phyloP scores from a whole-genome alignment of 2,888 invertebrate genomes.

The Baronia brevicornis region DNA sequence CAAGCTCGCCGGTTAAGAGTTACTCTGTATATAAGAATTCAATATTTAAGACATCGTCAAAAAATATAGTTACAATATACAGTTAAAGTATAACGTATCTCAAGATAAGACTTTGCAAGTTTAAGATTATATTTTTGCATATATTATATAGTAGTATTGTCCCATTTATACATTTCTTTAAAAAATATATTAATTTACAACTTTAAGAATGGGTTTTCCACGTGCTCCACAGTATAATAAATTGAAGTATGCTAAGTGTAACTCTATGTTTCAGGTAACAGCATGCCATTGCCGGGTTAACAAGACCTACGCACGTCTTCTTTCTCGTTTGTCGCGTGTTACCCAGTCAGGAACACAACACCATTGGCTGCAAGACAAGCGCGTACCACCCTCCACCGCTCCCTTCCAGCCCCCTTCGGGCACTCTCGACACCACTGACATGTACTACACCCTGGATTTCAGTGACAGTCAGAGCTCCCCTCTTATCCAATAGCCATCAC shows the following conservation, averaged over 20 bases:
- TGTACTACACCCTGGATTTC: constrained; percentile 87
- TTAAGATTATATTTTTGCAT: too few relatives aligned
- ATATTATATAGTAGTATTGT: too few relatives aligned
- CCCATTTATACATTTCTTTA: too few relatives aligned
- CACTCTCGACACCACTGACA: constrained; percentile 80
- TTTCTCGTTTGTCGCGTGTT: constrained; percentile 71
- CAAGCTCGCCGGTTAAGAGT: too few relatives aligned
- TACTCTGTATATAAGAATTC: not conserved
- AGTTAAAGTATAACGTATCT: too few relatives aligned
- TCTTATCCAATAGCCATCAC: constrained; percentile 80
- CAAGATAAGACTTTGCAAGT: too few relatives aligned
- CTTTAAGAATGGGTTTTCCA: too few relatives aligned
- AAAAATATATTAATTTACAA: too few relatives aligned
- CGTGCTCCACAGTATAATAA: not conserved
- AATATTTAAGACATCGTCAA: too few relatives aligned
- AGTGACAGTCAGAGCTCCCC: constrained; percentile 85
- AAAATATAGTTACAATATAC: too few relatives aligned
- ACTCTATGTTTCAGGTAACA: constrained; percentile 76
- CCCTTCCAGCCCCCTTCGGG: constrained; percentile 48
- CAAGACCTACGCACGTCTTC: constrained; percentile 82
- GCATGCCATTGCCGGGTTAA: constrained; percentile 87
- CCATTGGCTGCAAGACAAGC: constrained; percentile 79
- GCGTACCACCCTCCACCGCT: constrained; percentile 35
- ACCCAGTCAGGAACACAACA: constrained; percentile 49
- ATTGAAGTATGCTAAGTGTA: not conserved